Evolutionary conservation across 2,113 vertebrate genomes (phyloP).

Genomic region (Coturnix japonica): DNA sequence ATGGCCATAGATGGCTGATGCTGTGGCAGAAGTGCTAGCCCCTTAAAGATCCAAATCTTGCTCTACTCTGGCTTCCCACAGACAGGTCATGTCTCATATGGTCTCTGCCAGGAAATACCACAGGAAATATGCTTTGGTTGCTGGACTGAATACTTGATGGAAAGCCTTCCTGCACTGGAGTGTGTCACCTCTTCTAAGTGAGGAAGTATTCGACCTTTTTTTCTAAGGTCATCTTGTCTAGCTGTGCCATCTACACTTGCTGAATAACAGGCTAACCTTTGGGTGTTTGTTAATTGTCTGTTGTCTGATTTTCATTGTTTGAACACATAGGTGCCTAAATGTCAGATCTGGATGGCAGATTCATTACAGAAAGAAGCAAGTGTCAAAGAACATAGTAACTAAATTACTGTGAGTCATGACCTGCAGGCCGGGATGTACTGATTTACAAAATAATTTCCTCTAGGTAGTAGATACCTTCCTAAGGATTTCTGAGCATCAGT

Average conservation of each 20-base stretch:
- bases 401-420: background rate
- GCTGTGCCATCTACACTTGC: background rate
- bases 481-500: background rate
- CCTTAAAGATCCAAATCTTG: background rate
- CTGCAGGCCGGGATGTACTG: background rate
- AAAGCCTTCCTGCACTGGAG: background rate
- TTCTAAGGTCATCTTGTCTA: background rate
- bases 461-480: background rate
- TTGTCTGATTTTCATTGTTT: background rate
- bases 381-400: background rate
- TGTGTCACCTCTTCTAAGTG: background rate
- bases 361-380: background rate
- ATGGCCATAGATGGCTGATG: background rate
- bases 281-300: background rate
- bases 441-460: background rate
- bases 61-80: background rate
- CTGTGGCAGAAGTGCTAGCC: background rate
- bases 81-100: fast-evolving
- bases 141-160: fast-evolving
- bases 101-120: background rate
- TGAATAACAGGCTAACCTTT: background rate
- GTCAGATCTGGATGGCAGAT: background rate
- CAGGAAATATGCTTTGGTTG: background rate
- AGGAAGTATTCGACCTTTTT: background rate
- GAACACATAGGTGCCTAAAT: fast-evolving